Conservation (phyloP, 2,888 invertebrate species). For the Metallyticus violacea region DNA sequence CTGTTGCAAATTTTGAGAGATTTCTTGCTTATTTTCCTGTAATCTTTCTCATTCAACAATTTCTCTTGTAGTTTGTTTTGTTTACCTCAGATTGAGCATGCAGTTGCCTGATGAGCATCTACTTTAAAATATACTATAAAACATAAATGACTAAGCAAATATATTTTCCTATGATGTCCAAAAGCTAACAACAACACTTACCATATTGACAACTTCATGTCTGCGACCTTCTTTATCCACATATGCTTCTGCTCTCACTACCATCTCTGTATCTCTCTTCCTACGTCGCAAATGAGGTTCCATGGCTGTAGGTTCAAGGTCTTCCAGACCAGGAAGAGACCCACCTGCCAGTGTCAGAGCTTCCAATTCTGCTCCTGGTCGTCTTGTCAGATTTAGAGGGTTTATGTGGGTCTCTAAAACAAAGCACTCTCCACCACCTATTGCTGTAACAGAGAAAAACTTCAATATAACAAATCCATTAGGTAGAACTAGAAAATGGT, state of each 20-base stretch:
- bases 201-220: constrained; percentile 63
- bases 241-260: constrained; percentile 68
- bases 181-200: background rate
- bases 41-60: no score
- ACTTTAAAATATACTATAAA: no score
- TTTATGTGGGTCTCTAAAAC: constrained; percentile 61
- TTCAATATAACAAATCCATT: no score
- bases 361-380: constrained; percentile 44
- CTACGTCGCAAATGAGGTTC: constrained; percentile 45
- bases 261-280: constrained; percentile 64
- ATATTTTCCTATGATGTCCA: constrained; percentile 17
- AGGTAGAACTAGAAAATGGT: no score
- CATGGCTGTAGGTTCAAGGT: constrained; percentile 36
- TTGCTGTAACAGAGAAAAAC: constrained; percentile 45
- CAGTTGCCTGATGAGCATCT: no score
- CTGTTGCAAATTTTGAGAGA: no score
- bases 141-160: no score
- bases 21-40: no score
- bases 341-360: constrained; percentile 47
- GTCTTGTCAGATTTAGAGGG: constrained; percentile 54
- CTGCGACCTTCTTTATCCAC: constrained; percentile 66
- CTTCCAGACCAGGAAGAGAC: constrained; percentile 39
- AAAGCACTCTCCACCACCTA: constrained; percentile 64
- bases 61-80: no score
- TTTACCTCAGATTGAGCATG: no score